These are phyloP conservation scores for Dynastes hyllus DNA, from an alignment of 2,888 invertebrate genomes.

Conservation along the genomic window DNA sequence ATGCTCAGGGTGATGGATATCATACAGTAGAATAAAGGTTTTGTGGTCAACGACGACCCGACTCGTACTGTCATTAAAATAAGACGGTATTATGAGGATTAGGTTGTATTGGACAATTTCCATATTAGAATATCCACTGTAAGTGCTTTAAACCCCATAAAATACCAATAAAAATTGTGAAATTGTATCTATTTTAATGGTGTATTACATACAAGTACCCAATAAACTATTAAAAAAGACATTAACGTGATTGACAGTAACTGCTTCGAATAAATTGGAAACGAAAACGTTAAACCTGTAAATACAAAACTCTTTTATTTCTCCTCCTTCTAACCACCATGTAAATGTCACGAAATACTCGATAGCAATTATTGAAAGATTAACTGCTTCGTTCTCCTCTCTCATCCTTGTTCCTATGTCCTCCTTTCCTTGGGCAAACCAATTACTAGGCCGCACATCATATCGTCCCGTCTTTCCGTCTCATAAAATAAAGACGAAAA, in stretches of 20 bases:
- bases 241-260: constrained; percentile 29
- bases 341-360: constrained; percentile 21
- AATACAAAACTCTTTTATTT: neutral
- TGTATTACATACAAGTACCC: no score
- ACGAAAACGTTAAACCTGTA: constrained; percentile 3
- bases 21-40: no score
- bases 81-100: no score
- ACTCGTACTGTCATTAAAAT: no score
- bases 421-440: neutral
- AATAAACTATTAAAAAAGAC: neutral
- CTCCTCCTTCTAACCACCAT: neutral
- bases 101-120: no score
- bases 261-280: neutral
- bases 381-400: neutral
- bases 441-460: neutral
- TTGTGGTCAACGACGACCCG: no score
- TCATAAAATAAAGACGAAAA: constrained; percentile 33
- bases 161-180: no score
- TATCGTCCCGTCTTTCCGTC: neutral
- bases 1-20: no score
- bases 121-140: no score
- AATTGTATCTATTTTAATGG: no score
- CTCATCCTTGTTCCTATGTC: neutral
- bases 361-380: constrained; percentile 21
- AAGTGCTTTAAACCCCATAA: no score